Conservation (phyloP, 2,797 vertebrate species). For the Paguma larvata region DNA sequence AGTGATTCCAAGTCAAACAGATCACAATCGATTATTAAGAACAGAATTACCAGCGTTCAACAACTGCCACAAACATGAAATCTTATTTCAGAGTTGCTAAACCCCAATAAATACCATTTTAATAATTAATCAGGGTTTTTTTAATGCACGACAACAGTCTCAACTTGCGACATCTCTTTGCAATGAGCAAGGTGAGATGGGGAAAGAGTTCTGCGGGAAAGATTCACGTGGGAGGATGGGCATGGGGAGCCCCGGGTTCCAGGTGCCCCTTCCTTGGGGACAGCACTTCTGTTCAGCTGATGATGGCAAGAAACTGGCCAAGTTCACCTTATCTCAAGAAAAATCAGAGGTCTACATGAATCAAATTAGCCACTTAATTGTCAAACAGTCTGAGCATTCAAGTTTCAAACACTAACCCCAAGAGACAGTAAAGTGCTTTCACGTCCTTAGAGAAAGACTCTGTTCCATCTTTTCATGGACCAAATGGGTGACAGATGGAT, state of each 20-base stretch:
- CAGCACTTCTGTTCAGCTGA: not conserved
- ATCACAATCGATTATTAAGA: constrained; percentile 87
- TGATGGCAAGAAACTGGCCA: not conserved
- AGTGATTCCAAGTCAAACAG: constrained; percentile 88
- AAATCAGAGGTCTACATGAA: not conserved
- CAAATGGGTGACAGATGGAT: not conserved
- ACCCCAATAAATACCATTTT: constrained; percentile 84
- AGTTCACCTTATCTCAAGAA: not conserved
- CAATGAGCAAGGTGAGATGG: not conserved
- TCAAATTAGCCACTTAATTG: not conserved
- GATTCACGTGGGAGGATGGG: accelerated
- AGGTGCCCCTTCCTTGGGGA: not conserved
- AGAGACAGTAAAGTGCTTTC: not conserved
- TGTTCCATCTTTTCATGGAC: not conserved
- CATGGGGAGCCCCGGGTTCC: accelerated
- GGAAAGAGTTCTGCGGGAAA: not conserved
- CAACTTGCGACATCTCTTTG: constrained; percentile 67
- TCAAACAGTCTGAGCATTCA: not conserved
- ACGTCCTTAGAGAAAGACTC: not conserved
- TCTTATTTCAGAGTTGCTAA: constrained; percentile 79
- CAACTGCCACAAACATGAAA: constrained; percentile 76
- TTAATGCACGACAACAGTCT: constrained; percentile 81
- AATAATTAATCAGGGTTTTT: constrained; percentile 88
- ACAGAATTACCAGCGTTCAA: constrained; percentile 83
- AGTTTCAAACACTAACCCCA: not conserved